Base-by-base conservation (phyloP, 2,888 invertebrate species). In the Bombylius major region DNA sequence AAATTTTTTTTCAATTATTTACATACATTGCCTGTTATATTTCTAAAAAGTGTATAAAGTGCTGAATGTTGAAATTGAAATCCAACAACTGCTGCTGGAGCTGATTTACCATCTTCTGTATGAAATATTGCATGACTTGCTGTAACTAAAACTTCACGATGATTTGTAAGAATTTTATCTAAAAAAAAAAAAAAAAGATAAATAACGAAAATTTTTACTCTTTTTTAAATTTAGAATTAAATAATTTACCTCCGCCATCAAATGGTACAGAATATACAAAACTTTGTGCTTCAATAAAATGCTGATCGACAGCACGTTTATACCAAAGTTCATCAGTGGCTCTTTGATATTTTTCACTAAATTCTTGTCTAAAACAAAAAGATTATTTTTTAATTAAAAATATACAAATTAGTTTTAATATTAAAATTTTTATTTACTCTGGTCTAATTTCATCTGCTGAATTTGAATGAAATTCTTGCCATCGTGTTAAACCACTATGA, bases 301-400 rank as follows among this genome's bases (percentile, higher is more conserved):
- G 84, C 65, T 90, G 89, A 63, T 92, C 90, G 0, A 93, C 90
- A 0, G 93, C 91, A 13, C 91, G 80, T 60, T 84, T 84, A 70
- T 93, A 93, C 90, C 91, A 93, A 23, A 87, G 80, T 70, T 93
- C 92, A 68, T 93, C 91, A 51, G 89, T 90, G 3, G 92, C 85
- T 51, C 82, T 79, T 6, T 84, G 83, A 73, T 87, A 85, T 54
- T 82, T 77, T 60, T 83, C 82, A 59, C 86, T 86, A 66, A 91
- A 91, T 64, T 78, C 78, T 48, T 82, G 82, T 53, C 87, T 87
- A 66, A 12, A 73, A 67, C 45, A 7, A 5, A 33, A 31, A 45
- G 14, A n/a, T 34, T 5, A 39, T 33, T 11, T 31, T 47, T 49
- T 12, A 36, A 33, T 51, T 23, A 23, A 23, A 23, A 50, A 34